Base-by-base conservation (phyloP, 2,888 invertebrate species). In the Heliconius cydno region DNA sequence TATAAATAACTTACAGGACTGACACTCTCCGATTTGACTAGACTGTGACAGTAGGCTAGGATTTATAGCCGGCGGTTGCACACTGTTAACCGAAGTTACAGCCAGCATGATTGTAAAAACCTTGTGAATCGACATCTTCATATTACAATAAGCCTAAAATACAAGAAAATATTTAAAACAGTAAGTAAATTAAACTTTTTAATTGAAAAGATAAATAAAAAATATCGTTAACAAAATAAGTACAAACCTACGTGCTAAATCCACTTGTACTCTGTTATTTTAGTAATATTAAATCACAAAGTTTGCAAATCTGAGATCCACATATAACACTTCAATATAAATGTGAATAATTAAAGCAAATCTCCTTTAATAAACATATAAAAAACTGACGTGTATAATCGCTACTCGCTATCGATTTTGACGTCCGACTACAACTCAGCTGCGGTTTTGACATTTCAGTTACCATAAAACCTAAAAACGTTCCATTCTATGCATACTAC, bases 1-100 rank as follows among this genome's bases (percentile, higher is more conserved):
- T 5, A 97, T 96, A 77, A 98, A 96, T 83, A 96, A 89, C 88
- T 96, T 97, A 89, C 98, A 98, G 0, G 97, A 96, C 86, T 97
- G 97, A 91, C 98, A 98, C 10, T 97, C 97, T 19, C 98, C 97
- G 74, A 97, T 90, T 83, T 91, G 95, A 52, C 95, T 94, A 19
- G 95, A 88, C 82, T 88, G 90, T 15, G 87, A 89, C 65, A 94
- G 82, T 67, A 92, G 84, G 63, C 85, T 86, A 57, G 92, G 89
- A 79, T 92, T 89, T 2, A 93, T 83, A 1, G 86, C 82, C 5
- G 90, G 88, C 6, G 90, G 89, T 80, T 90, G 89, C 3, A 89
- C 82, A 71, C 87, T 84, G 79, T 90, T 82, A 76, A 87, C 84
- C 73, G 85, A 83, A 22, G 88, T 88, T 41, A 91, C 75, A 57